Base-by-base conservation (phyloP, 2,113 vertebrate genomes). In the Anguilla rostrata region DNA sequence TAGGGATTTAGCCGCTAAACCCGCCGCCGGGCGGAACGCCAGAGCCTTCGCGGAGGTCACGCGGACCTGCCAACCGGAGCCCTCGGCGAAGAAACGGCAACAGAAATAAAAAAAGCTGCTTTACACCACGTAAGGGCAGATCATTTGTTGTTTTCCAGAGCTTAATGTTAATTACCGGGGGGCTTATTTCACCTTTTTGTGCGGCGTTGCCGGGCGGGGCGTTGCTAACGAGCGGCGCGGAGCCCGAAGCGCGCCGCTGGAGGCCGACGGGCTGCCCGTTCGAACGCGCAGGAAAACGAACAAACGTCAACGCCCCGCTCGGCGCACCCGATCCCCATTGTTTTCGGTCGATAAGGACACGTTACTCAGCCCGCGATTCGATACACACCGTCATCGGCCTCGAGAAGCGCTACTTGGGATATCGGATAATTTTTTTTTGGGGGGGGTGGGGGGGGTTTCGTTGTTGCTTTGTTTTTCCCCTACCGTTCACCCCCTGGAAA, bases 51-150 rank as follows among this genome's bases (percentile, higher is more conserved):
- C 92, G 88, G 85, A 85, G 88, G 90, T 87, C 89, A 88, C 91
- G 92, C 86, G 88, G 89, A 91, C 80, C 84, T 93, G 94, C 93
- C 95, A 94, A 91, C 86, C 89, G 90, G 86, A 92, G 82, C 83
- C 87, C 43, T 39, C 39, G 3, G 29, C 82, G 16, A 15, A 40
- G 15, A 81, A 87, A 46, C 66, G 15, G 60, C 56, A 39, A 84
- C 12, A 16, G 78, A 83, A 87, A 41, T n/a, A n/a, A n/a, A n/a
- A 82, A 34, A 81, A 66, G 53, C 0, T 57, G 43, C 49, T 63
- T 86, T 63, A 86, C 34, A 46, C 43, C 29, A 86, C 43, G 11
- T 71, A 66, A 71, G 39, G 39, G 60, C 11, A 5, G 84, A 90
- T 87, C 80, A 46, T 66, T 86, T 90, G 87, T 87, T 83, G 88